Evolutionary conservation across 2,888 invertebrate genomes (phyloP), one percentile per base, ranked within the genome.

Genomic region (Agrilus cyanescens): DNA sequence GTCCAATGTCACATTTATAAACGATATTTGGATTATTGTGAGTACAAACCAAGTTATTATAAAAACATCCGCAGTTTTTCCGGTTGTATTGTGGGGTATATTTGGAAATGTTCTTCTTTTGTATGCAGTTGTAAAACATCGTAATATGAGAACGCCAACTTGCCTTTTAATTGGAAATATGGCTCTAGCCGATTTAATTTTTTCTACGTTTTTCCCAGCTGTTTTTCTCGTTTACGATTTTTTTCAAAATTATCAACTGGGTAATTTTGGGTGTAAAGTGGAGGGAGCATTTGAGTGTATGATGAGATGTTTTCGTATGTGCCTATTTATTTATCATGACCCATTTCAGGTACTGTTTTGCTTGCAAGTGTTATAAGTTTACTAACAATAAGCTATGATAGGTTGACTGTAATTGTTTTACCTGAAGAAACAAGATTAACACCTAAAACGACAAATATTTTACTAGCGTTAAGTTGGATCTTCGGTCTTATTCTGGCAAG

Each of bases 341-440:
- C 4, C 4, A 35, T 56, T 55, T 36, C 37, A 78, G 85, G 82
- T 35, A 70, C 80, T 1, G 70, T 85, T 39, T 70, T 89, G 2
- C 67, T 90, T 39, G 78, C 85, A 3, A 82, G 83, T 36, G 84
- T 89, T 0, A 75, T 83, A 46, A 87, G 83, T 44, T 71, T 90
- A 44, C 78, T 83, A 30, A 74, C 80, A 15, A 82, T 90, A 0
- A 86, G 85, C 38, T 87, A 86, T 57, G 88, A 90, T 59, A 74
- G 90, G 14, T 68, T 90, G 16, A 84, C 86, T 3, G 85, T 85
- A 6, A 85, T 90, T 32, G 82, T 82, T 0, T 63, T 83, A 43
- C 82, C 85, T 0, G 69, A 75, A 53, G 82, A 84, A 51, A 79
- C 80, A 0, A 75, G 82, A 48, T 64, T 88, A 38, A 80, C 78